Percentiles rank a stretch among this genome's conserved stretches.
Evolutionary conservation across 2,797 vertebrate genomes (phyloP).

Genomic region (Pangasius sanitwongsei): DNA sequence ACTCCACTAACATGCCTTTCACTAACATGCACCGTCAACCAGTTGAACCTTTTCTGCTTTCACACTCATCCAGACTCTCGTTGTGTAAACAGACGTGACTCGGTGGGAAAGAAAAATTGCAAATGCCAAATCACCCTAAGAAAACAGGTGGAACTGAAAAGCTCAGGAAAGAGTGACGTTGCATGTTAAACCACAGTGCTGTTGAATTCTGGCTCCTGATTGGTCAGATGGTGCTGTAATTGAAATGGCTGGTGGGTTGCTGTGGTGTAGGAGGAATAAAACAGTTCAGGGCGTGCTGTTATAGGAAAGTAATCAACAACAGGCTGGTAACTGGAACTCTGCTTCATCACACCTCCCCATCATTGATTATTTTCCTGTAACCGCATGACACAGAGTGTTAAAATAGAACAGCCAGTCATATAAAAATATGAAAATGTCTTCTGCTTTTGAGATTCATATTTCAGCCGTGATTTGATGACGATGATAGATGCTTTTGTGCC

Average conservation of each 20-base stretch:
- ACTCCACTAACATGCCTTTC: neutral
- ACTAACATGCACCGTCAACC: neutral
- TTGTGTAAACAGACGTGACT: neutral
- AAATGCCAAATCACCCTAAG: neutral
- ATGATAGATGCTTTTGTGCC: neutral
- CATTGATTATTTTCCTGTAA: slow-evolving; percentile 9
- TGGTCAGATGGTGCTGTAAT: neutral
- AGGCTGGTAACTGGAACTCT: neutral
- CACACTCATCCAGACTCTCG: neutral
- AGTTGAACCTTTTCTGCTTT: neutral
- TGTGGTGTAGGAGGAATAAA: neutral
- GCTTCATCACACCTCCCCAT: neutral
- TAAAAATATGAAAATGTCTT: neutral
- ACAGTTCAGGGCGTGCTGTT: neutral
- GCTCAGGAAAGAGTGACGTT: neutral
- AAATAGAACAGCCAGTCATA: neutral
- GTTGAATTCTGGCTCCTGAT: neutral
- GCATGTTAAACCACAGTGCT: neutral
- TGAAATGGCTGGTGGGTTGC: neutral
- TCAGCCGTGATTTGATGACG: neutral
- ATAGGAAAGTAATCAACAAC: neutral
- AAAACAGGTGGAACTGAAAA: neutral
- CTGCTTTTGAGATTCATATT: neutral
- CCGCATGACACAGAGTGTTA: neutral
- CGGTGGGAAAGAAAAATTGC: too few relatives aligned